Evolutionary conservation across 2,888 invertebrate genomes (phyloP).

Genomic region (Calameuta idolon): DNA sequence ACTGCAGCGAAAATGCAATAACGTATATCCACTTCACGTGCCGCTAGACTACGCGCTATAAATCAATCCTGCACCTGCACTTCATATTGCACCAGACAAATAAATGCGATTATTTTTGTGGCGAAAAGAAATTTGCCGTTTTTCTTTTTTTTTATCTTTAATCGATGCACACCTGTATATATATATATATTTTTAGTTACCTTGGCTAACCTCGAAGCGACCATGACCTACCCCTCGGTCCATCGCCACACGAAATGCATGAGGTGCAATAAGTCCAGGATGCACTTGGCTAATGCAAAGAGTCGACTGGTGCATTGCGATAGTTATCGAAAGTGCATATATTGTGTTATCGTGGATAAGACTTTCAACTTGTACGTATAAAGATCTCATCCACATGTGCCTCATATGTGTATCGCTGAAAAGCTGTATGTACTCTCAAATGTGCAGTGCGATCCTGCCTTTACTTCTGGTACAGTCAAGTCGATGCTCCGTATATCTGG

Average conservation of each 20-base stretch:
- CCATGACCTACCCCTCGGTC: not conserved
- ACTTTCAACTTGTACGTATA: not conserved
- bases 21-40: slow-evolving; percentile 21
- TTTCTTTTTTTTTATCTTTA: not conserved
- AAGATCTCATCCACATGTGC: not conserved
- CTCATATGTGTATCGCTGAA: not conserved
- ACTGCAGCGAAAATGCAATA: slow-evolving; percentile 8
- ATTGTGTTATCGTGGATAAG: not conserved
- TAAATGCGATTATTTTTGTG: not conserved
- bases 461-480: not conserved
- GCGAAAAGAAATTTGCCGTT: not conserved
- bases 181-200: not conserved
- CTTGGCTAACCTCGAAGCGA: not conserved
- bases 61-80: slow-evolving; percentile 41
- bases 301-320: not conserved
- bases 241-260: not conserved
- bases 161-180: not conserved
- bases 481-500: not conserved
- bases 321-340: not conserved
- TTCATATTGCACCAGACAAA: slow-evolving; percentile 25
- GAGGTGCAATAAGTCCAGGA: not conserved
- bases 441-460: not conserved
- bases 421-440: not conserved
- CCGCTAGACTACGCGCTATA: slow-evolving; percentile 34
- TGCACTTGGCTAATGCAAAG: not conserved